phyloP scores from a whole-genome alignment of 2,113 vertebrate species.

The Lepus europaeus region DNA sequence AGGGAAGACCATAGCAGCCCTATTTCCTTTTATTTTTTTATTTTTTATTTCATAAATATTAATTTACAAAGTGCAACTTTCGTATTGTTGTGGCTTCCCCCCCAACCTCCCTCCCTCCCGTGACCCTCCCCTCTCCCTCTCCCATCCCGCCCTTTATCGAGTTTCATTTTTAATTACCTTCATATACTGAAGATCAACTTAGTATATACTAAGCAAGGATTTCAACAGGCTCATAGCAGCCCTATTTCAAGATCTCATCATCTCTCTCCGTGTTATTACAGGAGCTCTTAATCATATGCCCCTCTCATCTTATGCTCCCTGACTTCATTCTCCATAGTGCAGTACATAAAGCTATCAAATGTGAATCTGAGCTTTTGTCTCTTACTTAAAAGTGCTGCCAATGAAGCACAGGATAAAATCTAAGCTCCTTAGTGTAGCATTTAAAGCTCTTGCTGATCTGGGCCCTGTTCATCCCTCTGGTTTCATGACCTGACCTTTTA shows the following conservation, averaged over 20 bases:
- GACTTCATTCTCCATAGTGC: not conserved
- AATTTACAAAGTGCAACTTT: too few relatives aligned
- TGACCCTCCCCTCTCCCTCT: too few relatives aligned
- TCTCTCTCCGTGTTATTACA: not conserved
- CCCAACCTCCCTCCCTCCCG: too few relatives aligned
- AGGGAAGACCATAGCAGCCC: not conserved
- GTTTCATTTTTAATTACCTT: too few relatives aligned
- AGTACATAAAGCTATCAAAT: not conserved
- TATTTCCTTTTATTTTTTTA: not conserved
- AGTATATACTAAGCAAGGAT: too few relatives aligned
- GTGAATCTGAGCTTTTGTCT: not conserved
- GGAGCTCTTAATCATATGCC: conserved; percentile 4
- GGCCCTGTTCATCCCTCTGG: not conserved
- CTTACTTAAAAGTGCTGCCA: not conserved
- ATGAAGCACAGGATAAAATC: not conserved
- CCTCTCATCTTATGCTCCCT: not conserved
- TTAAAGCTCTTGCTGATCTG: not conserved
- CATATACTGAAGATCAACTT: too few relatives aligned
- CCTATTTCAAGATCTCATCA: not conserved
- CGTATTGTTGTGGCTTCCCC: too few relatives aligned
- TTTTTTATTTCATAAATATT: too few relatives aligned
- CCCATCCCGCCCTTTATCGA: too few relatives aligned
- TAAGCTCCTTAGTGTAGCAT: not conserved
- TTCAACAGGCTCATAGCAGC: too few relatives aligned
- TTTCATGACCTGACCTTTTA: not conserved